Evolutionary conservation across 2,113 vertebrate species (phyloP), one percentile per base, ranked within the genome.

Genomic region (Ifrita kowaldi): DNA sequence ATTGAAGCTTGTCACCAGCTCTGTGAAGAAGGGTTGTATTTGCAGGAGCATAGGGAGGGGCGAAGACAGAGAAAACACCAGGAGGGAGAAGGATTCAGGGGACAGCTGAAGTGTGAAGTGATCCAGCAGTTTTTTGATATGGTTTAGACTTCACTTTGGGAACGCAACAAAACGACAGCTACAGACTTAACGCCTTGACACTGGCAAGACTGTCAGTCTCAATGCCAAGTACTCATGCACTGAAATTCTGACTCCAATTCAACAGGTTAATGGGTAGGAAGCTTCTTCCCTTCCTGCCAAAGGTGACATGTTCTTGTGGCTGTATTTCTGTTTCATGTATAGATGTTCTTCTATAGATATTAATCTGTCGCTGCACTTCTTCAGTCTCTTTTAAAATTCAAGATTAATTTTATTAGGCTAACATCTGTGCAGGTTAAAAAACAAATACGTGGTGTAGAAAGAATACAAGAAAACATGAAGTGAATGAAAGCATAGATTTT

Each of bases 1-100:
- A 95, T 4, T 93, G 96, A 96, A 97, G 97, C 93, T 85, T 94
- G 95, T 97, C 91, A 77, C 62, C 75, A 96, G 74, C 92, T 91
- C 88, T 91, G 92, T 79, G 92, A 97, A 96, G 92, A 90, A 89
- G 42, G 57, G 74, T 27, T 96, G 50, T 60, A 85, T 93, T 94
- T 93, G 69, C 85, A 91, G 89, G 69, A 89, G 62, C 49, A 69
- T 3, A 30, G 32, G 80, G 87, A 85, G 35, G 8, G 26, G 63
- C 92, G 84, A 68, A 83, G 47, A 87, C 5, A 57, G 47, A 84
- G 84, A 84, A 95, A 96, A 85, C 13, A 57, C 27, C 30, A 63
- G 23, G 68, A 95, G 85, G 84, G 68, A 87, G 76, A 65, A 90
- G 68, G 89, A 96, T 97, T 73, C 96, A 84, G 89, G 85, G 82